Evolutionary conservation across 2,797 vertebrate species (phyloP).

Genomic region (Cryptoprocta ferox): DNA sequence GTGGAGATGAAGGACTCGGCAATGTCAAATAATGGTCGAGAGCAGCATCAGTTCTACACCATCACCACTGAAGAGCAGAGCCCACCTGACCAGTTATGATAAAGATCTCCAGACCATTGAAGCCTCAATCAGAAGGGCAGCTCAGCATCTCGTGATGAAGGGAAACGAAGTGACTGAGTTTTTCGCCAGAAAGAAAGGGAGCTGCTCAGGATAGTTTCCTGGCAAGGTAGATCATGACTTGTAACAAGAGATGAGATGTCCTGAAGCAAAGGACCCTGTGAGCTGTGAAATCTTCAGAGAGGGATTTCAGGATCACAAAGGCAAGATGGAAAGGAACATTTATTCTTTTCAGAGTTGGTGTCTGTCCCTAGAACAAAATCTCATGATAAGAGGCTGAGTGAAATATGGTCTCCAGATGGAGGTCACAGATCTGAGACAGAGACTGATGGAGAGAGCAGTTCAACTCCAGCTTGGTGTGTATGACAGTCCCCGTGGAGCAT

Average conservation of each 20-base stretch:
- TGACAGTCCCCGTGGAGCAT: neutral
- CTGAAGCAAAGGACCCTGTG: neutral
- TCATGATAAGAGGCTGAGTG: neutral
- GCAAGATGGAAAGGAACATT: neutral
- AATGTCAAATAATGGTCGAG: neutral
- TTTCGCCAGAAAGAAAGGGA: neutral
- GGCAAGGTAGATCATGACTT: neutral
- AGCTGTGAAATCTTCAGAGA: neutral
- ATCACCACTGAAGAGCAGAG: neutral
- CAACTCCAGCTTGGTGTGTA: accelerated
- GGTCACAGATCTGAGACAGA: neutral
- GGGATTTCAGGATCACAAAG: neutral
- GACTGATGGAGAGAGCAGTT: neutral
- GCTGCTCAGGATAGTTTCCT: neutral
- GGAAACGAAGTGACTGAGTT: neutral
- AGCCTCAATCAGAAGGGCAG: neutral
- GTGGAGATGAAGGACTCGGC: neutral
- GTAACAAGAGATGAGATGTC: neutral
- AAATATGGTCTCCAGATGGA: neutral
- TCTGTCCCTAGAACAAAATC: neutral
- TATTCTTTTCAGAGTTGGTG: neutral
- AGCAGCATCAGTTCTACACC: neutral
- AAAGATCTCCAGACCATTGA: neutral
- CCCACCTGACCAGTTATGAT: neutral
- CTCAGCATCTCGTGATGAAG: neutral